phyloP scores from a whole-genome alignment of 2,113 vertebrate species.

The Irena cyanogastra region DNA sequence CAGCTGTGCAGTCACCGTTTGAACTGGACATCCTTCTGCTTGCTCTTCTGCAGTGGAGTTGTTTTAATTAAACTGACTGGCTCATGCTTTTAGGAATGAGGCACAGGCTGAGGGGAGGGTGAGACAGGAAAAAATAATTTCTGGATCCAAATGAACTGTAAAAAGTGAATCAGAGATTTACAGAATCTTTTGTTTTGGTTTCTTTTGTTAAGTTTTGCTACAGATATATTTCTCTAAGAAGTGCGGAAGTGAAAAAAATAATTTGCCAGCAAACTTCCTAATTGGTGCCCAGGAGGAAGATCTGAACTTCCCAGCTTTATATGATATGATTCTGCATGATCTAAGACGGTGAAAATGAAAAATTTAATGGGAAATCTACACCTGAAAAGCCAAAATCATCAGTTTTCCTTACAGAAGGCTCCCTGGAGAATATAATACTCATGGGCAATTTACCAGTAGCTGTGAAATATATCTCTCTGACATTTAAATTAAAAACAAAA shows the following conservation, averaged over 20 bases:
- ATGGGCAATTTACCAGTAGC: constrained; percentile 17
- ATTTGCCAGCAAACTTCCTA: background rate
- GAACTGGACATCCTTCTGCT: background rate
- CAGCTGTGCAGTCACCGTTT: background rate
- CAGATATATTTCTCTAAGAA: background rate
- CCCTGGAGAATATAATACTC: constrained; percentile 36
- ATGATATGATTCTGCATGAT: background rate
- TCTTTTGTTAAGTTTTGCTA: background rate
- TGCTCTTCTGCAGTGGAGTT: background rate
- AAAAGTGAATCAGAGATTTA: background rate
- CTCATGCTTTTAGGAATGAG: background rate
- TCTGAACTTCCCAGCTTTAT: background rate
- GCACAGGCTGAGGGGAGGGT: background rate
- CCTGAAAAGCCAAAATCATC: constrained; percentile 58
- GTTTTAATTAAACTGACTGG: background rate
- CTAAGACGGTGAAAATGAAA: constrained; percentile 28
- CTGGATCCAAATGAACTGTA: background rate
- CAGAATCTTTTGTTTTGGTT: background rate
- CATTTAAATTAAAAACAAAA: background rate
- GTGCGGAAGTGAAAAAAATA: background rate
- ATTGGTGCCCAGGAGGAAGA: background rate
- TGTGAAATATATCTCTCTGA: constrained; percentile 19
- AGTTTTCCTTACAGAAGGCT: constrained; percentile 24
- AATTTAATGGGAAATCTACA: constrained; percentile 45
- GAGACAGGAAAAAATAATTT: background rate